Evolutionary conservation across 2,888 invertebrate genomes (phyloP).

Genomic region (Drosophila melanosoma): DNA sequence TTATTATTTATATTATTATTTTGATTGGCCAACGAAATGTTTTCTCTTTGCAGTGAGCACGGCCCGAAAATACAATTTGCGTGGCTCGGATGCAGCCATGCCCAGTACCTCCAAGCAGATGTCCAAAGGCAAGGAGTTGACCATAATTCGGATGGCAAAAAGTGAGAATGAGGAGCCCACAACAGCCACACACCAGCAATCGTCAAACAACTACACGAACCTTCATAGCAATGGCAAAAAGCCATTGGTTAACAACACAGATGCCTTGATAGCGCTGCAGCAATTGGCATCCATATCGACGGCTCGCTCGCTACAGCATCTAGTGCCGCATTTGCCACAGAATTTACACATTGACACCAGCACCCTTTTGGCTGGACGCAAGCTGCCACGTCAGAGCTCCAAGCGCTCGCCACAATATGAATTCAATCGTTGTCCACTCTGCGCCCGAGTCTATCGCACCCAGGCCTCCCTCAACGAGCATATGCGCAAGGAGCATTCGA

Average conservation of each 20-base stretch:
- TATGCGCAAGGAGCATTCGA: conserved; percentile 85
- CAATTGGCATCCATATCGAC: conserved; percentile 84
- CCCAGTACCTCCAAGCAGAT: conserved; percentile 49
- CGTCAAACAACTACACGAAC: conserved; percentile 13
- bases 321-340: conserved; percentile 77
- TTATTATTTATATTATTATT: conserved; percentile 63
- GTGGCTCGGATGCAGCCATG: conserved; percentile 42
- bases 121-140: conserved; percentile 24
- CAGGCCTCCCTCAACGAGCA: conserved; percentile 85
- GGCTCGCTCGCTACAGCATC: conserved; percentile 73
- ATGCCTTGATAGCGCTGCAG: conserved; percentile 82
- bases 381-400: conserved; percentile 73
- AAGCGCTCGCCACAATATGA: conserved; percentile 78
- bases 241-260: conserved; percentile 57
- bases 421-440: conserved; percentile 84
- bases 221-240: conserved; percentile 33
- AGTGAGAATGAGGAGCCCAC: conserved; percentile 68
- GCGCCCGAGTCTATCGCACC: conserved; percentile 83
- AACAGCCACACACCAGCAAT: conserved; percentile 10
- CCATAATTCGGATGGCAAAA: background rate
- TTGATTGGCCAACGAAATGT: conserved; percentile 54
- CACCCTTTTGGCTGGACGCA: conserved; percentile 66
- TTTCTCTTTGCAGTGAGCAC: conserved; percentile 60
- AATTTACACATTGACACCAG: conserved; percentile 74
- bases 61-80: conserved; percentile 56